Evolutionary conservation across 2,113 vertebrate species (phyloP), one percentile per base, ranked within the genome.

Genomic region (Sceloporus tristichus): DNA sequence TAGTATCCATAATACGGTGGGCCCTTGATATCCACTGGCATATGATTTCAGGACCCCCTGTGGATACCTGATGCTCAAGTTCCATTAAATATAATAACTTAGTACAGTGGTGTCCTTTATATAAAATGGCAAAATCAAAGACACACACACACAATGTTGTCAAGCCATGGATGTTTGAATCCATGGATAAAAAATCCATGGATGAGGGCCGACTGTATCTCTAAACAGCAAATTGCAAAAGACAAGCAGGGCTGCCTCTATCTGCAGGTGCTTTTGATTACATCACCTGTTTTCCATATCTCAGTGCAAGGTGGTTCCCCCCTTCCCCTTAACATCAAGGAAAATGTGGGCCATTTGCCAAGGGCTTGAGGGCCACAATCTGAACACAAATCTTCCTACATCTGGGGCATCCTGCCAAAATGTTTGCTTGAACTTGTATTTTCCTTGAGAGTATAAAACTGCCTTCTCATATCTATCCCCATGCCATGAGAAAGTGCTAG

Each of bases 371-470:
- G 88, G 84, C 71, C 70, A 76, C 78, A 81, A 29, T 76, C 53
- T 82, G 42, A 81, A 86, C 10, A 65, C 85, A 89, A 66, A 85
- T 89, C 83, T 85, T 81, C 23, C 23, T 82, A 59, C 85, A 66
- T 76, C 23, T 42, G 70, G 81, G 73, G 42, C 25, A 85, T 25
- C 34, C 16, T 74, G 83, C 88, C 88, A 89, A 82, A 42, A 75
- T n/a, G 29, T 82, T 85, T 82, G 88, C 73, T 56, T 65, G 42
- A 85, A 81, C 78, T 85, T 89, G 70, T 53, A 53, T 56, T 56
- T 89, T 89, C 88, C 84, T 85, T 75, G 84, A 82, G 62, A 89
- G 84, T 76, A 54, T 66, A 82, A 81, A 68, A 62, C 18, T 23
- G 29, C 70, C 23, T 66, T 19, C 70, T 75, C 76, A 16, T 10